Evolutionary conservation across 2,888 invertebrate species (phyloP).

Genomic region (Aphidoletes aphidimyza): DNA sequence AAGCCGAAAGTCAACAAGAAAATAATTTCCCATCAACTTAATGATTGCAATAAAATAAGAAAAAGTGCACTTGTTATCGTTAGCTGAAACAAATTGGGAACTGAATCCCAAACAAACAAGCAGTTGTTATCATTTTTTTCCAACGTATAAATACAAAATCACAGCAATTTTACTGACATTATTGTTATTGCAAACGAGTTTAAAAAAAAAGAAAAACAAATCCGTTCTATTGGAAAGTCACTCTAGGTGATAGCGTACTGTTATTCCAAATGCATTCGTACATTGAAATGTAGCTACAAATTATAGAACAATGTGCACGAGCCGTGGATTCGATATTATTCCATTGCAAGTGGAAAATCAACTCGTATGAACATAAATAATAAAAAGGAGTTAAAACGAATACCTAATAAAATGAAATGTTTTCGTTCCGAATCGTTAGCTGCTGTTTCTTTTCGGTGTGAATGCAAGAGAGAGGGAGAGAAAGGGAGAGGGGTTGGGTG

Average conservation of each 20-base stretch:
- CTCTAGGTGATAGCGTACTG: too few species aligned
- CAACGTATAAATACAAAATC: neutral
- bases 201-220: too few species aligned
- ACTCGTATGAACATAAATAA: constrained; percentile 11
- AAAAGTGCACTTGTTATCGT: neutral
- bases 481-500: neutral
- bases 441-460: neutral
- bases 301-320: neutral
- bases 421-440: constrained; percentile 26
- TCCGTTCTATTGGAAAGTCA: too few species aligned
- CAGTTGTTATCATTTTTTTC: neutral
- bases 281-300: neutral
- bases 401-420: constrained; percentile 36
- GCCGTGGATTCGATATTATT: too few species aligned
- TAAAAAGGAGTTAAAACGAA: constrained; percentile 31
- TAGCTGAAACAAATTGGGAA: neutral
- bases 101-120: neutral
- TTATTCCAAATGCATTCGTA: too few species aligned
- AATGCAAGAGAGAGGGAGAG: neutral
- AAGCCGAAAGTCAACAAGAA: neutral
- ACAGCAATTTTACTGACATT: too few species aligned
- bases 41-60: constrained; percentile 17
- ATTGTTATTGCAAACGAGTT: too few species aligned
- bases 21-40: neutral
- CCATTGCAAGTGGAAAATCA: constrained; percentile 30